These are phyloP conservation scores for Aphaenogaster ashmeadi DNA, from an alignment of 1,140 invertebrate genomes.

Conservation along the genomic window DNA sequence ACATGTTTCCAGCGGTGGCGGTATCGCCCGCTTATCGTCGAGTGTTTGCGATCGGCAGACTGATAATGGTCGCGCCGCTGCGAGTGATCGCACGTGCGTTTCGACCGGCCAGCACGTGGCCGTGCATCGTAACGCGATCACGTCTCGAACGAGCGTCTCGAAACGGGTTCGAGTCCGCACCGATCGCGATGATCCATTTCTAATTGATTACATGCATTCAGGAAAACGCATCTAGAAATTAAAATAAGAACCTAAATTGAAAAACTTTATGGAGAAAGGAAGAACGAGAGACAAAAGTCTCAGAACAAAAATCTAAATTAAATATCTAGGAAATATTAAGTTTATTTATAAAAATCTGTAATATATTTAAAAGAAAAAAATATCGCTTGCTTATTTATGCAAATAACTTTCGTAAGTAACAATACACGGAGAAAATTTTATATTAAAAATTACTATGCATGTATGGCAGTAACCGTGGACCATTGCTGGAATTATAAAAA, in stretches of 20 bases:
- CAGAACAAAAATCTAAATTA: not conserved
- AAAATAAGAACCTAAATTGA: not conserved
- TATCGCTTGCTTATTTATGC: not conserved
- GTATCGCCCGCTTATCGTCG: conserved; percentile 31
- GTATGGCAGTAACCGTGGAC: no score
- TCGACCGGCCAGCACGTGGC: conserved; percentile 24
- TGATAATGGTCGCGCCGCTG: conserved; percentile 24
- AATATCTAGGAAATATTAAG: not conserved
- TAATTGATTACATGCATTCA: not conserved
- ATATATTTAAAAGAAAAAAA: not conserved
- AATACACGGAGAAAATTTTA: no score
- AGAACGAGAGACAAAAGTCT: not conserved
- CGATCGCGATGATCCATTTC: not conserved
- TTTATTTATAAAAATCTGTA: not conserved
- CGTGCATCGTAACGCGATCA: not conserved
- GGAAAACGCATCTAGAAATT: not conserved
- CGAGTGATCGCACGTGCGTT: conserved; percentile 35
- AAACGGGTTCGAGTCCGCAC: not conserved
- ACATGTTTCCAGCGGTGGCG: conserved; percentile 28
- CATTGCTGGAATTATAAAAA: no score
- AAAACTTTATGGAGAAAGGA: not conserved
- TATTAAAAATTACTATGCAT: no score
- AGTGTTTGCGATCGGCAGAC: conserved; percentile 40
- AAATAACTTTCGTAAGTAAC: not conserved
- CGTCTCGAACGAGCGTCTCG: not conserved